Percentiles rank a stretch among this genome's conserved stretches.
These are phyloP conservation scores for Ageneiosus marmoratus DNA, from an alignment of 2,113 vertebrate genomes.

Conservation along the genomic window DNA sequence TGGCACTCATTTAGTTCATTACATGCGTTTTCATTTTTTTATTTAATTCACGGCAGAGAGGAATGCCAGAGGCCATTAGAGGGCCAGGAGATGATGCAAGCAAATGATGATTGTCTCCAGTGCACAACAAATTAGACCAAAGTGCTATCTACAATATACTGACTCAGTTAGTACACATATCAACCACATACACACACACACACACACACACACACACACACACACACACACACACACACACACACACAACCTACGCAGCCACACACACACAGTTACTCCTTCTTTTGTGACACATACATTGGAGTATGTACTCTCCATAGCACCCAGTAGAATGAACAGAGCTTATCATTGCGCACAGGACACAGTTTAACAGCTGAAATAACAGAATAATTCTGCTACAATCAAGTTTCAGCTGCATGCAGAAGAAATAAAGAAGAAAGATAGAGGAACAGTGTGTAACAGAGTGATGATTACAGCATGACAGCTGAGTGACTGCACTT, in stretches of 20 bases:
- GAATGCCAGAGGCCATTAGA: not conserved
- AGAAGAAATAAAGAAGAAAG: no score
- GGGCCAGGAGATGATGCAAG: not conserved
- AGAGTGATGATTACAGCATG: not conserved
- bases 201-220: not conserved
- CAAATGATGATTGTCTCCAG: not conserved
- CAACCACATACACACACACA: not conserved
- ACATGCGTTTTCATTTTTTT: not conserved
- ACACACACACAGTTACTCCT: not conserved
- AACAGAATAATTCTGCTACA: slow-evolving; percentile 8
- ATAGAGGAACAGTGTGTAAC: not conserved
- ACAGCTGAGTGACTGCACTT: not conserved
- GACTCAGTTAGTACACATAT: slow-evolving; percentile 19
- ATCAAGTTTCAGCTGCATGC: not conserved
- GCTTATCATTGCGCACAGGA: slow-evolving; percentile 10
- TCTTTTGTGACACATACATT: slow-evolving; percentile 8
- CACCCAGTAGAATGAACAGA: not conserved
- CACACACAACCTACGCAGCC: not conserved
- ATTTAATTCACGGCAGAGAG: slow-evolving; percentile 4
- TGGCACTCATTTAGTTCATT: slow-evolving; percentile 1
- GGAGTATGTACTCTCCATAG: not conserved
- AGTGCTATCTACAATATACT: slow-evolving; percentile 9
- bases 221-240: not conserved
- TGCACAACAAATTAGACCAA: slow-evolving; percentile 2
- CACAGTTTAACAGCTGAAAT: slow-evolving; percentile 5